A percentile compares a stretch with the other conserved stretches of the same genome.
Evolutionary conservation across 1,140 invertebrate genomes (phyloP).

Genomic region (Lanistes nyassanus): DNA sequence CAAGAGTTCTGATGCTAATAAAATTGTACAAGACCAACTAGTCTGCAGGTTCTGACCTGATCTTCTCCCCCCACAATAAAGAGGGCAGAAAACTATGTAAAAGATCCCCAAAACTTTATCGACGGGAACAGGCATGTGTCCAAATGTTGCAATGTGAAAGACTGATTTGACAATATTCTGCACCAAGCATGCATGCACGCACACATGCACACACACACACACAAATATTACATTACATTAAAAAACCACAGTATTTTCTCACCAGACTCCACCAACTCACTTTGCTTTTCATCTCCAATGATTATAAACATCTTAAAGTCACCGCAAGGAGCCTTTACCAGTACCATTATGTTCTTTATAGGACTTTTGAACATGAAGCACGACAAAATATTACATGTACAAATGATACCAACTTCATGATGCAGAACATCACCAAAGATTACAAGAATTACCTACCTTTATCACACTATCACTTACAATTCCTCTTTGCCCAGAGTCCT

Average conservation of each 20-base stretch:
- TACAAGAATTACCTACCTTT: background rate
- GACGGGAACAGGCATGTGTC: too few species aligned
- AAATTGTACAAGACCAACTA: too few species aligned
- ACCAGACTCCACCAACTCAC: background rate
- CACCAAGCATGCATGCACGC: background rate
- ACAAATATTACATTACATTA: background rate
- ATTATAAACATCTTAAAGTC: background rate
- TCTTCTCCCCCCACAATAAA: too few species aligned
- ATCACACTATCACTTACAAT: background rate
- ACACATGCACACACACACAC: background rate
- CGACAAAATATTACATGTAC: background rate
- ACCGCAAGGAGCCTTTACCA: background rate
- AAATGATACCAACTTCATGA: background rate
- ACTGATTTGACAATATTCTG: background rate
- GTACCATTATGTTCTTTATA: constrained; percentile 7
- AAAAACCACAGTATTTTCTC: background rate
- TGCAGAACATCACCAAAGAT: background rate
- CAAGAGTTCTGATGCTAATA: too few species aligned
- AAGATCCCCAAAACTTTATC: too few species aligned
- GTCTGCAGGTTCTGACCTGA: too few species aligned
- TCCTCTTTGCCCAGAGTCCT: too few species aligned
- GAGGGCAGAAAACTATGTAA: too few species aligned
- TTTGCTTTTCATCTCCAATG: background rate
- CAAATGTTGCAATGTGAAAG: too few species aligned
- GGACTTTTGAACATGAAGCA: constrained; percentile 4